Percentiles rank a stretch among this genome's conserved stretches.
Conservation (phyloP, 2,888 invertebrate genomes). For the Homarus gammarus region DNA sequence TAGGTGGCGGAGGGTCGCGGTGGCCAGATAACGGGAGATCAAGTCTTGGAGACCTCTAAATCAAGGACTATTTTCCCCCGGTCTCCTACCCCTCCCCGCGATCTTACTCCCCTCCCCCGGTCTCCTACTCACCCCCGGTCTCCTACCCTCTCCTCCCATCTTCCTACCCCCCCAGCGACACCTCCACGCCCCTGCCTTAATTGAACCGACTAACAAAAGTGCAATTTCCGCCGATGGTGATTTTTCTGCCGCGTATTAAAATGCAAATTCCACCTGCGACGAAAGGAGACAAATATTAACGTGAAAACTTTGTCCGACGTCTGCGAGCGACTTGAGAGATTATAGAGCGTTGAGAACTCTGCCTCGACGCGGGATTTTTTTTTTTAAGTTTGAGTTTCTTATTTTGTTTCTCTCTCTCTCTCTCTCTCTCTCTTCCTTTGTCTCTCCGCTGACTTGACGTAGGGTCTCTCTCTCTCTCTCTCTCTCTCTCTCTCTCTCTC, state of each 20-base stretch:
- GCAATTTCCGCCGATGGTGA: background rate
- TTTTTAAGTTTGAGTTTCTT: too few species aligned
- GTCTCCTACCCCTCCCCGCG: too few species aligned
- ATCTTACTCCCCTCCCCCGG: too few species aligned
- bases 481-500: too few species aligned
- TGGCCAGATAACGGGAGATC: background rate
- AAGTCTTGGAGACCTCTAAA: background rate
- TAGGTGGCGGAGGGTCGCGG: background rate
- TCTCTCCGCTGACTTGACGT: too few species aligned
- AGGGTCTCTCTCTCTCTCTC: too few species aligned
- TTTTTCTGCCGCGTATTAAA: background rate
- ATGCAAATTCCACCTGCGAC: background rate
- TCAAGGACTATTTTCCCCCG: background rate
- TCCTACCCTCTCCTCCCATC: too few species aligned
- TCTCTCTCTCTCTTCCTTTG: too few species aligned
- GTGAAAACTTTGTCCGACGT: background rate
- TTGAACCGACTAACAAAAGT: conserved; percentile 4
- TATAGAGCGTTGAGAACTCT: background rate
- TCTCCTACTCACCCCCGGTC: too few species aligned
- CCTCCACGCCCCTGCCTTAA: background rate
- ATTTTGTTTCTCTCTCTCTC: too few species aligned
- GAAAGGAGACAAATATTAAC: conserved; percentile 2
- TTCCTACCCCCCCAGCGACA: background rate
- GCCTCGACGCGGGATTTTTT: too few species aligned
- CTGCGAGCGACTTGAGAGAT: conserved; percentile 19